These are phyloP conservation scores for Drosophila melanogaster DNA, from an alignment of 1,140 invertebrate species.

Conservation along the genomic window DNA sequence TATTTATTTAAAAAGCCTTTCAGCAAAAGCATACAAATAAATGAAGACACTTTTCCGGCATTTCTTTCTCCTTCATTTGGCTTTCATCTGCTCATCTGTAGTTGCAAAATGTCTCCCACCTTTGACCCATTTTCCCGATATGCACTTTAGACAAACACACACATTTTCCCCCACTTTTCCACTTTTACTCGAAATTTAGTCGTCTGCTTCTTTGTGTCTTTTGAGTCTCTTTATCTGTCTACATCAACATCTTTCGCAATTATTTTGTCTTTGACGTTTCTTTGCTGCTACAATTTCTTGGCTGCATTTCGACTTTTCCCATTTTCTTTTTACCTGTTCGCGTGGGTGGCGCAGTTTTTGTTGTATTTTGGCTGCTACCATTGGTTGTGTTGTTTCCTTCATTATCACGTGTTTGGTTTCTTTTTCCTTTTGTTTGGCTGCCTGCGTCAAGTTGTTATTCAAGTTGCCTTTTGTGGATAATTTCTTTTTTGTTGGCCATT, in stretches of 20 bases:
- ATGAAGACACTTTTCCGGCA: conserved; percentile 29
- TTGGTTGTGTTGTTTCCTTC: conserved; percentile 38
- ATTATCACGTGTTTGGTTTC: conserved; percentile 67
- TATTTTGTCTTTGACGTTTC: conserved; percentile 59
- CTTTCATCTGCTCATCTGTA: conserved; percentile 29
- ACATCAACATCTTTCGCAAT: conserved; percentile 53
- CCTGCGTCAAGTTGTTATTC: conserved; percentile 49
- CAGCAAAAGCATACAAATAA: conserved; percentile 5
- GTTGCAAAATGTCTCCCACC: conserved; percentile 57
- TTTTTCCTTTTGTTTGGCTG: conserved; percentile 21
- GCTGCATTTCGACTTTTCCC: conserved; percentile 50
- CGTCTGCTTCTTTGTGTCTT: conserved; percentile 41
- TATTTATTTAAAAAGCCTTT: conserved; percentile 1
- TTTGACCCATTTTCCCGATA: conserved; percentile 53
- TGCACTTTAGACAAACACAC: conserved; percentile 42
- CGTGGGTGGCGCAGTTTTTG: conserved; percentile 57
- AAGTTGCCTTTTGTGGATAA: conserved; percentile 21
- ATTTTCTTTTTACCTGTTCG: conserved; percentile 43
- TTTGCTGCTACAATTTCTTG: conserved; percentile 51
- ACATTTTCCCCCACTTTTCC: conserved; percentile 37
- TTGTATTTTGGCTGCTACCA: conserved; percentile 33
- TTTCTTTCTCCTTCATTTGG: conserved; percentile 21
- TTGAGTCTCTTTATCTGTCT: conserved; percentile 22
- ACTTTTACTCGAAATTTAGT: conserved; percentile 68
- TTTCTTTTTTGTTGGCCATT: conserved; percentile 23